phyloP scores from a whole-genome alignment of 2,888 invertebrate genomes.

The Stenolophus ochropezus region DNA sequence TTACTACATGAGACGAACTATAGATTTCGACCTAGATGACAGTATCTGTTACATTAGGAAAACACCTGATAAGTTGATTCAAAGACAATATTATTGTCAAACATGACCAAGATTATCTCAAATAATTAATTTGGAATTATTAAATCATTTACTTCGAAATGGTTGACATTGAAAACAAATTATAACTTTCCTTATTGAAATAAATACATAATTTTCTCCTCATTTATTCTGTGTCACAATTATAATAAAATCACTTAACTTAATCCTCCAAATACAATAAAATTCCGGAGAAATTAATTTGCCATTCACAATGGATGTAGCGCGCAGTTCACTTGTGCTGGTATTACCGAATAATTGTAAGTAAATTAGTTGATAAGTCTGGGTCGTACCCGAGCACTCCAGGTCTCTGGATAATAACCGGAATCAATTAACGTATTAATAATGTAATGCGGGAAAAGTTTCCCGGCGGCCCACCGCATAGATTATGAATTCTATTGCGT shows the following conservation, averaged over 20 bases:
- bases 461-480: not conserved
- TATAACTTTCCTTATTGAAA: not conserved
- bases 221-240: not conserved
- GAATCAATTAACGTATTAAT: conserved; percentile 35
- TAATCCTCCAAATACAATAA: not conserved
- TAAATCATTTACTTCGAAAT: not conserved
- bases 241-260: not conserved
- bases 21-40: no score
- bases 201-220: not conserved
- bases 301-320: not conserved
- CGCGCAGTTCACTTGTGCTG: not conserved
- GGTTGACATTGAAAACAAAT: not conserved
- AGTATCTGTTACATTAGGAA: no score
- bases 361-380: conserved; percentile 27
- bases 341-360: conserved; percentile 8
- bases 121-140: no score
- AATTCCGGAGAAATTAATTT: not conserved
- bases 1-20: no score
- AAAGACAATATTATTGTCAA: no score
- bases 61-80: no score
- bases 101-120: no score
- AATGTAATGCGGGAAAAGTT: conserved; percentile 24
- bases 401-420: conserved; percentile 21
- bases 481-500: not conserved
- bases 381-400: not conserved